Conservation (phyloP, 2,888 invertebrate species). For the Morpho achilles region DNA sequence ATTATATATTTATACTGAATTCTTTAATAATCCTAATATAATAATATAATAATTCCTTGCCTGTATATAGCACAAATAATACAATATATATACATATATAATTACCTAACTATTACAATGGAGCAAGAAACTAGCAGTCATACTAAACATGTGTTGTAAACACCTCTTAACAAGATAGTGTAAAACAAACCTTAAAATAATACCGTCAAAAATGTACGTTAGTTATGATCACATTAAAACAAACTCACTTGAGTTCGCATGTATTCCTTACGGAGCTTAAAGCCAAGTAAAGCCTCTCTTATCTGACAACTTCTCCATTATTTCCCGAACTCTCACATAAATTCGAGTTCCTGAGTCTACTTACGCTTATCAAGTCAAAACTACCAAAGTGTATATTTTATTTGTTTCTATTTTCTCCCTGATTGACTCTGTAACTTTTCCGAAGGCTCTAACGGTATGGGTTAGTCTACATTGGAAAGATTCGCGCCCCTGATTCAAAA, state of each 20-base stretch:
- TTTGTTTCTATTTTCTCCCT: conserved; percentile 74
- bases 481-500: conserved; percentile 70
- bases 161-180: conserved; percentile 12
- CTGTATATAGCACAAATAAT: no score
- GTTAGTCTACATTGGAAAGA: conserved; percentile 63
- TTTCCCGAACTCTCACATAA: conserved; percentile 66
- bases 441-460: conserved; percentile 45
- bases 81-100: no score
- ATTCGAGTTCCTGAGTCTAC: conserved; percentile 60
- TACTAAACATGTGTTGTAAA: conserved; percentile 3
- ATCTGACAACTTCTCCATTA: conserved; percentile 73
- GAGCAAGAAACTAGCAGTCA: not conserved
- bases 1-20: no score
- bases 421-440: conserved; percentile 65
- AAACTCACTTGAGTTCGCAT: conserved; percentile 33
- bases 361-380: conserved; percentile 71
- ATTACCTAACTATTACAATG: not conserved
- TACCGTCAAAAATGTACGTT: conserved; percentile 23
- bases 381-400: conserved; percentile 70
- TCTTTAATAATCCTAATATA: no score
- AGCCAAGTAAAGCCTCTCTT: conserved; percentile 60
- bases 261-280: conserved; percentile 39
- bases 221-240: conserved; percentile 39
- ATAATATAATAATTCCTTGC: no score
- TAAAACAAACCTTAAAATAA: conserved; percentile 22